phyloP scores from a whole-genome alignment of 2,113 vertebrate species.

The Oophaga pumilio region DNA sequence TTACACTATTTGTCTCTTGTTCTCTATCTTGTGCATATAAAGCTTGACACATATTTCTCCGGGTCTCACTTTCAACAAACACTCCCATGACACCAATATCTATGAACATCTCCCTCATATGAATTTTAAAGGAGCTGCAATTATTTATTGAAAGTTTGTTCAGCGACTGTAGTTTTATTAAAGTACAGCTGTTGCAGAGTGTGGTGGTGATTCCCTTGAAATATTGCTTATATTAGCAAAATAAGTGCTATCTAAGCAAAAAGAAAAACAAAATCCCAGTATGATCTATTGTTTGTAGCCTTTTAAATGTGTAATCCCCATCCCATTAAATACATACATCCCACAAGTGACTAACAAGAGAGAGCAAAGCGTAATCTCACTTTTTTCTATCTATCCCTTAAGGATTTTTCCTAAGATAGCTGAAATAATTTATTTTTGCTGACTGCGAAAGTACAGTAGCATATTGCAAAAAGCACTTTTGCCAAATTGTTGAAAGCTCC shows the following conservation, averaged over 20 bases:
- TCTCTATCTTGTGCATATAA: not conserved
- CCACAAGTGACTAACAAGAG: constrained; percentile 24
- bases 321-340: constrained; percentile 50
- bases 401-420: constrained; percentile 48
- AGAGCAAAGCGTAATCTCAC: constrained; percentile 49
- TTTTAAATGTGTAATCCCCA: constrained; percentile 24
- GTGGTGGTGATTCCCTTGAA: not conserved
- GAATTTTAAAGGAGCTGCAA: not conserved
- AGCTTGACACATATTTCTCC: not conserved
- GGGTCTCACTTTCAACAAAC: not conserved
- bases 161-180: not conserved
- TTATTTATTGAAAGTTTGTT: not conserved
- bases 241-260: constrained; percentile 9
- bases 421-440: constrained; percentile 41
- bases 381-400: constrained; percentile 39
- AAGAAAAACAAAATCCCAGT: constrained; percentile 13
- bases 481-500: constrained; percentile 39
- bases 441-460: constrained; percentile 57
- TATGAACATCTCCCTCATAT: not conserved
- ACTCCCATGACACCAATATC: not conserved
- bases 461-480: constrained; percentile 59
- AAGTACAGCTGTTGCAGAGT: not conserved
- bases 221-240: not conserved
- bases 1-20: not conserved
- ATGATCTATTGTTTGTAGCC: constrained; percentile 14